Evolutionary conservation across 2,888 invertebrate species (phyloP), one percentile per base, ranked within the genome.

Genomic region (Hermaeophaga mercurialis): DNA sequence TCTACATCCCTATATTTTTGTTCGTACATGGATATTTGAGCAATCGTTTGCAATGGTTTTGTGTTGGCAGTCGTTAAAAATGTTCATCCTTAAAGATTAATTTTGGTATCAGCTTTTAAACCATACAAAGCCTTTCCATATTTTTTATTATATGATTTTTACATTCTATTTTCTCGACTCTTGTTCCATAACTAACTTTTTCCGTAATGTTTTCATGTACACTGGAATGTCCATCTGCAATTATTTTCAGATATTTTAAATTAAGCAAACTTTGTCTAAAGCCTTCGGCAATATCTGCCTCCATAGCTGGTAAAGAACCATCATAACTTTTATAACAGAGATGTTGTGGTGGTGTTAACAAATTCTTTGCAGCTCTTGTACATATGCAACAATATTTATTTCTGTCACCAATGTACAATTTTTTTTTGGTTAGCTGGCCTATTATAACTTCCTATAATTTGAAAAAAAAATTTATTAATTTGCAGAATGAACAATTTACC

Each of bases 101-200:
- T n/a, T n/a, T n/a, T n/a, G n/a, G n/a, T n/a, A n/a, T n/a, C n/a
- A n/a, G n/a, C n/a, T n/a, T n/a, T n/a, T n/a, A n/a, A n/a, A n/a
- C n/a, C n/a, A n/a, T 45, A 22, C 14, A 47, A 18, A 1, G 17
- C 18, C 31, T 57, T 53, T 22, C 46, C 53, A 41, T 57, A 57
- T 57, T 57, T 19, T 53, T 47, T 12, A 57, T 11, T 26, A 19
- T 43, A 47, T 57, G 57, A 11, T 57, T 53, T 12, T 15, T 47
- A 15, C 53, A 57, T 46, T 52, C 52, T n/a, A 33, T 38, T 17
- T 56, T 56, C 17, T 24, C 7, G 1, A 57, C 47, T n/a, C 26
- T 7, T 1, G 8, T 11, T 2, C 54, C 54, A 36, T 54, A 46
- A 1, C 9, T 3, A 7, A 54, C 54, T 17, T 54, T 22, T 9